Base-by-base conservation (phyloP, 2,797 vertebrate species). In the Notoglanidium macrostoma region DNA sequence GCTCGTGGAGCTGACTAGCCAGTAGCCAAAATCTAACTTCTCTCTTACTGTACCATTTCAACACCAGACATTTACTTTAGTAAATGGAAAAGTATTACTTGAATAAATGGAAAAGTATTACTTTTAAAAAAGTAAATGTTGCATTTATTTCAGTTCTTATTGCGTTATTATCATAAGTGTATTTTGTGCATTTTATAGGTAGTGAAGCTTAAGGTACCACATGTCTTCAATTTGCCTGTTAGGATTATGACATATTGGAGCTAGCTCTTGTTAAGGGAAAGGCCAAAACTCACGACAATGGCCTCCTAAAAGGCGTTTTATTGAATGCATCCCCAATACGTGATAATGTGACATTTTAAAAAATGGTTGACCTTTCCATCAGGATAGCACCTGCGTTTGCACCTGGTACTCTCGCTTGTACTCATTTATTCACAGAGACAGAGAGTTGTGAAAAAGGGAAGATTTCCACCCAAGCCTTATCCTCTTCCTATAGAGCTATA, bases 281-380 rank as follows among this genome's bases (percentile, higher is more conserved):
- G 61, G 40, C 29, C 81, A 82, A 79, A 88, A 68, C 57, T 32
- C 67, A 73, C 32, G 84, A 88, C 84, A 82, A 7, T 35, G 40
- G 67, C 57, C 65, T 81, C 67, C 77, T 85, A 63, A 85, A 79
- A 88, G 78, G 68, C 77, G 32, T 85, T 83, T 88, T 74, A 86
- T 88, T 78, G 84, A 88, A 81, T 78, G 84, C 80, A 86, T 86
- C 73, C 84, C 72, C 87, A 86, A 83, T 78, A 70, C 49, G 74
- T 90, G 59, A 90, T 84, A 74, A 49, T 88, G 84, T 90, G 84
- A 89, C 9, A 46, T 86, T 88, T 89, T 70, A 35, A 88, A 84
- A 90, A 63, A 86, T 80, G 87, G 67, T 79, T 91, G 68, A 90
- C 87, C 67, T 65, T 90, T 84, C 88, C 89, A 88, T 86, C 21